Conservation (phyloP, 2,113 vertebrate species). For the Panurus biarmicus region DNA sequence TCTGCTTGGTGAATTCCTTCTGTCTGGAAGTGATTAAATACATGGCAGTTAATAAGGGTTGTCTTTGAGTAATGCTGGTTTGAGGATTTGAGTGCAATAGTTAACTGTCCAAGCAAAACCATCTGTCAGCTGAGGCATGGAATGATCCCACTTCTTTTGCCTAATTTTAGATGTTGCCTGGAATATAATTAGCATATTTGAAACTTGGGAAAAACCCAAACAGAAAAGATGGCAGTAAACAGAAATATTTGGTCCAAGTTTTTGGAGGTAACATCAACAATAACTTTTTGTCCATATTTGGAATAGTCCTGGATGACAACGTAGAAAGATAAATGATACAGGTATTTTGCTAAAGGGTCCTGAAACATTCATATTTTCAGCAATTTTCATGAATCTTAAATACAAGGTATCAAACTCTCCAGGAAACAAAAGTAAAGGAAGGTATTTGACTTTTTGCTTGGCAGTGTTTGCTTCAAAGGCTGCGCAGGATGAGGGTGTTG, state of each 20-base stretch:
- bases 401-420: not conserved
- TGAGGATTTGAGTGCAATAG: not conserved
- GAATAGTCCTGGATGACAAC: not conserved
- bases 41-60: not conserved
- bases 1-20: conserved; percentile 31
- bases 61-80: not conserved
- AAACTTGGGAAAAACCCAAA: not conserved
- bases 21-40: conserved; percentile 14
- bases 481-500: not conserved
- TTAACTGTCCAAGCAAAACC: not conserved
- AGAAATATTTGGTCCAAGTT: not conserved
- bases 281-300: not conserved
- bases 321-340: not conserved
- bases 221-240: not conserved
- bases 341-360: not conserved
- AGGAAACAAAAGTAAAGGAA: not conserved
- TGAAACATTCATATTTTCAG: not conserved
- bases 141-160: not conserved
- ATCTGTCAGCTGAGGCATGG: not conserved
- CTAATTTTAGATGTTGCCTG: not conserved
- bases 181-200: not conserved
- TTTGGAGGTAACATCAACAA: not conserved
- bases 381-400: not conserved
- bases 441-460: not conserved
- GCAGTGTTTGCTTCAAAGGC: conserved; percentile 5